A percentile compares a stretch with the other conserved stretches of the same genome.
Conservation (phyloP, 2,888 invertebrate genomes). For the Tiliacea aurago region DNA sequence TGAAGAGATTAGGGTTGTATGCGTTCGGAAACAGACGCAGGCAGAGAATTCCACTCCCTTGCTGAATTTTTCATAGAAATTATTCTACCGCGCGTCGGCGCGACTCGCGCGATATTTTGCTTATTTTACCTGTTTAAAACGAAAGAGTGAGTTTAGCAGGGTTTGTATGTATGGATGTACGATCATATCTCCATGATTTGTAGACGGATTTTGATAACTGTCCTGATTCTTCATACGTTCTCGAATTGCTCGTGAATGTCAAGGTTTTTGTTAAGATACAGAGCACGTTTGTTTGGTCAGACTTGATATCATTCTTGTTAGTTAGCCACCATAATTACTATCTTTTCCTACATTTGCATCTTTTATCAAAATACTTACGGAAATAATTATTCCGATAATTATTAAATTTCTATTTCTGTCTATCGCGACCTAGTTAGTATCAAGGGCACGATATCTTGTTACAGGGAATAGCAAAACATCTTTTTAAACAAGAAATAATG, state of each 20-base stretch:
- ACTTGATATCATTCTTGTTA: conserved; percentile 19
- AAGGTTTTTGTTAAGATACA: conserved; percentile 19
- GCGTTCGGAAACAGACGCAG: too few species aligned
- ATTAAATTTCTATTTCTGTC: conserved; percentile 13
- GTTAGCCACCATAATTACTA: background rate
- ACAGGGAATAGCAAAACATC: conserved; percentile 32
- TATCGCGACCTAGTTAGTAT: background rate
- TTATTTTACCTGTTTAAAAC: background rate
- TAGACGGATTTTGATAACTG: background rate
- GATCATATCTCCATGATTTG: background rate
- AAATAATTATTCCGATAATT: background rate
- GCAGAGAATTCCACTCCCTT: too few species aligned
- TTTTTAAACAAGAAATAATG: conserved; percentile 39
- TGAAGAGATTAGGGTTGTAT: too few species aligned
- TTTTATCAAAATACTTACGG: conserved; percentile 5
- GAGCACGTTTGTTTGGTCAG: conserved; percentile 2
- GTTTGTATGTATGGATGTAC: background rate
- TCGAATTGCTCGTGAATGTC: background rate
- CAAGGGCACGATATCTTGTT: conserved; percentile 26
- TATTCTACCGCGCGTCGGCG: too few species aligned
- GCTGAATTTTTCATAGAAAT: too few species aligned
- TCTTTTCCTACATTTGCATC: background rate
- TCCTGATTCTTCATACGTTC: background rate
- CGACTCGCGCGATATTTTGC: too few species aligned
- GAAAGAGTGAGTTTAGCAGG: background rate